Conservation (phyloP, 2,113 vertebrate species). For the Hyperoodon ampullatus region DNA sequence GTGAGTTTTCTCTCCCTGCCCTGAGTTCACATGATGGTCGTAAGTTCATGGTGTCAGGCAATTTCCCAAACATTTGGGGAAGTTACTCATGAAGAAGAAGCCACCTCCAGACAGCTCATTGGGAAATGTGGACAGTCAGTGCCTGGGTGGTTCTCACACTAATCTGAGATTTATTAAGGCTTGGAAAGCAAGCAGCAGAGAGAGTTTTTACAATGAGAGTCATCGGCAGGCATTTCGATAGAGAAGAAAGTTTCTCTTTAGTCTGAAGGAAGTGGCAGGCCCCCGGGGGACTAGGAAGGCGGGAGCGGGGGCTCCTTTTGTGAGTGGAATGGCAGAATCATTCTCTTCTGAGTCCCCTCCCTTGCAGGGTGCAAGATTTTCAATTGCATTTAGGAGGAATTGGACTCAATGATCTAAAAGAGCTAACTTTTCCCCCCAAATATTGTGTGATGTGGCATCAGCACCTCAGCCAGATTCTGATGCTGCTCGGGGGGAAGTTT, state of each 20-base stretch:
- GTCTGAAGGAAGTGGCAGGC: background rate
- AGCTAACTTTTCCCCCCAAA: constrained; percentile 41
- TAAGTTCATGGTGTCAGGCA: background rate
- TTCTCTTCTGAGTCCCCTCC: background rate
- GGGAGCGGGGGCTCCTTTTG: background rate
- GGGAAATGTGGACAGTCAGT: constrained; percentile 71
- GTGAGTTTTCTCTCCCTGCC: background rate
- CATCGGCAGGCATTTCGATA: constrained; percentile 42
- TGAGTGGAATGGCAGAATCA: background rate
- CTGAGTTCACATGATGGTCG: background rate
- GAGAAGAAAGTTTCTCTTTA: constrained; percentile 52
- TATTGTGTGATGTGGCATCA: background rate
- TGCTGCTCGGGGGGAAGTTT: background rate
- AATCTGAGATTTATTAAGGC: constrained; percentile 74
- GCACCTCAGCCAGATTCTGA: background rate
- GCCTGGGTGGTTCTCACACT: constrained; percentile 69
- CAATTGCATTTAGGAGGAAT: background rate
- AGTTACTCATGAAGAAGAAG: constrained; percentile 69
- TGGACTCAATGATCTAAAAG: constrained; percentile 31
- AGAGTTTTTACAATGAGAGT: constrained; percentile 56
- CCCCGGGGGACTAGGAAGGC: background rate
- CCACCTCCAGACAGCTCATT: constrained; percentile 61
- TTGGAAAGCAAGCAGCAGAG: constrained; percentile 60
- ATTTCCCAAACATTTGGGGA: constrained; percentile 35
- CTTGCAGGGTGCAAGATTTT: background rate